Evolutionary conservation across 1,140 invertebrate genomes (phyloP).

Genomic region (Babylonia areolata): DNA sequence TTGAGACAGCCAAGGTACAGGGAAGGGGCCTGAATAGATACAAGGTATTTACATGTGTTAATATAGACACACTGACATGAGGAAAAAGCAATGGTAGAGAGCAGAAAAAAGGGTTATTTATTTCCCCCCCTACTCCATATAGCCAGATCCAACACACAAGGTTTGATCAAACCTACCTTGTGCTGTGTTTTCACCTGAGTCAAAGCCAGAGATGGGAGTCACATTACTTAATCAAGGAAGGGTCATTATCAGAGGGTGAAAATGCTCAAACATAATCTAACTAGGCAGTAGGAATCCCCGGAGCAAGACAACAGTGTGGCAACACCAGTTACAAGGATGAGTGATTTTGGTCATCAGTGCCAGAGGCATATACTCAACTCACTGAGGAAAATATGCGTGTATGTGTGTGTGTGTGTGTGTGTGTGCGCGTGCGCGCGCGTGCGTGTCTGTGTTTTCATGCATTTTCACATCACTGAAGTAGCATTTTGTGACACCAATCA

Average conservation of each 20-base stretch:
- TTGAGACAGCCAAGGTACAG: not conserved
- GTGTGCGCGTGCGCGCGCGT: too few relatives aligned
- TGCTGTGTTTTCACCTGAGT: not conserved
- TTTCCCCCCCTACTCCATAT: not conserved
- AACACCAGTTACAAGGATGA: not conserved
- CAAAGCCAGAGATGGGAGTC: constrained; percentile 7
- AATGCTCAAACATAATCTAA: too few relatives aligned
- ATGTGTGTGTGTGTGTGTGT: too few relatives aligned
- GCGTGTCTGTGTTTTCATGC: too few relatives aligned
- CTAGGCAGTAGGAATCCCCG: too few relatives aligned
- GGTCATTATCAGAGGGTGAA: constrained; percentile 8
- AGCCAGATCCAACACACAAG: not conserved
- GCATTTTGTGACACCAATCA: too few relatives aligned
- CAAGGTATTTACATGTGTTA: not conserved
- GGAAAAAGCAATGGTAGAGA: not conserved
- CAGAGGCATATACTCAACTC: too few relatives aligned
- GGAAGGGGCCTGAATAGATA: too few relatives aligned
- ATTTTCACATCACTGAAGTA: too few relatives aligned
- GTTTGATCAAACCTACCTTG: constrained; percentile 5
- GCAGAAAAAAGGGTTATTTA: not conserved
- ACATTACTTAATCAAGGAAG: constrained; percentile 28
- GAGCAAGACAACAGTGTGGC: too few relatives aligned
- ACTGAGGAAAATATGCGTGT: too few relatives aligned
- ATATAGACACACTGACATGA: not conserved
- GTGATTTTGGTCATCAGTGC: too few relatives aligned